Conservation (phyloP, 2,797 vertebrate genomes). For the Platyrinchus mystaceus region DNA sequence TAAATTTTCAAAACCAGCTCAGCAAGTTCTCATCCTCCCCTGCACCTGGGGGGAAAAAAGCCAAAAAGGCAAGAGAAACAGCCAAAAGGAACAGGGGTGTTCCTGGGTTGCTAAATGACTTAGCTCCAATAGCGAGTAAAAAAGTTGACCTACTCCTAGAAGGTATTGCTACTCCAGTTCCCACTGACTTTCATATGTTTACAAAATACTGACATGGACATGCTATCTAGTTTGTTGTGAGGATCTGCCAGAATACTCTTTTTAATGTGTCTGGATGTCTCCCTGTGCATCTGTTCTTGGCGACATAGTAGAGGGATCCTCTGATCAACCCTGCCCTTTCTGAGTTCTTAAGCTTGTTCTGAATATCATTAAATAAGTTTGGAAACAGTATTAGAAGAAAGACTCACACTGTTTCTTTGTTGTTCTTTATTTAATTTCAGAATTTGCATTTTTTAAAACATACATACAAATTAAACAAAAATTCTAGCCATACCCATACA, state of each 20-base stretch:
- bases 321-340: not conserved
- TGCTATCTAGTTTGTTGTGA: not conserved
- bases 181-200: not conserved
- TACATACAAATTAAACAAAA: not conserved
- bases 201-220: not conserved
- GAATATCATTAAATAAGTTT: not conserved
- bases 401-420: not conserved
- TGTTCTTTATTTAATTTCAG: not conserved
- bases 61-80: conserved; percentile 11
- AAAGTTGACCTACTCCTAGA: not conserved
- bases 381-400: not conserved
- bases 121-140: not conserved
- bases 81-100: conserved; percentile 4
- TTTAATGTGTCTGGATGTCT: not conserved
- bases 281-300: not conserved
- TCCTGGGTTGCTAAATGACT: not conserved
- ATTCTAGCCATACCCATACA: not conserved
- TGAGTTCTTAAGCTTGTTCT: not conserved
- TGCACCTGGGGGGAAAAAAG: conserved; percentile 55
- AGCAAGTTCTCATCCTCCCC: conserved; percentile 67
- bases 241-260: not conserved
- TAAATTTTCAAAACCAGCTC: conserved; percentile 52
- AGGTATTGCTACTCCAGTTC: not conserved
- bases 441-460: not conserved
- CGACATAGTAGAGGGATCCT: rapidly evolving